These are phyloP conservation scores for Sepiola atlantica DNA, from an alignment of 2,888 invertebrate species.

Conservation along the genomic window DNA sequence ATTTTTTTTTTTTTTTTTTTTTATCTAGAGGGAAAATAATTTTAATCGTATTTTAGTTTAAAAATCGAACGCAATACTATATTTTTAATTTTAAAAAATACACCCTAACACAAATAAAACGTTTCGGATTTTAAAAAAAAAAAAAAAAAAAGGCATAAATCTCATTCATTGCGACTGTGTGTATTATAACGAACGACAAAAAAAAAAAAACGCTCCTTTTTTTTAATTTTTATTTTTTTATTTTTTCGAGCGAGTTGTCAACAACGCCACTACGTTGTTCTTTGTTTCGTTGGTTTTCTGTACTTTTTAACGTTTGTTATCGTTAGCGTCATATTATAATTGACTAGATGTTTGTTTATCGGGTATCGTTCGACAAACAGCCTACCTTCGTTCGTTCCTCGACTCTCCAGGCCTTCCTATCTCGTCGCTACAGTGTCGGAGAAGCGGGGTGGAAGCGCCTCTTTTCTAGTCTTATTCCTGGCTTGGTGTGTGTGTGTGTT, in stretches of 20 bases:
- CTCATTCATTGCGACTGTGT: no score
- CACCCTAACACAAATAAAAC: not conserved
- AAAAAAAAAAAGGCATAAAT: no score
- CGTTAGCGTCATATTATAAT: slow-evolving; percentile 32
- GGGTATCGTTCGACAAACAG: slow-evolving; percentile 49
- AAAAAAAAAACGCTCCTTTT: no score
- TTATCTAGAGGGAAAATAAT: no score
- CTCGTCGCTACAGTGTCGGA: not conserved
- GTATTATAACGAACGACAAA: no score
- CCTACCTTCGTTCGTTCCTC: slow-evolving; percentile 52
- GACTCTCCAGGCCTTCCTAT: not conserved
- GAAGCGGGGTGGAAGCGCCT: not conserved
- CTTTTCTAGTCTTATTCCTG: not conserved
- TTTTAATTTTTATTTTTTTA: no score
- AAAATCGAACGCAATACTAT: no score
- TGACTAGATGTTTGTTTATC: slow-evolving; percentile 53
- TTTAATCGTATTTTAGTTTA: no score
- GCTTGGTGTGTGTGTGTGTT: not conserved
- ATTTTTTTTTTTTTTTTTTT: no score
- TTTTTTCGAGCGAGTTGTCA: not conserved
- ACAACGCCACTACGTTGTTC: not conserved
- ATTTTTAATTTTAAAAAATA: not conserved
- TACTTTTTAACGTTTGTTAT: not conserved
- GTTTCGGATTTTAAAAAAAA: no score
- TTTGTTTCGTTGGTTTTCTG: not conserved